A percentile compares a stretch with the other conserved stretches of the same genome.
phyloP scores from a whole-genome alignment of 1,140 invertebrate species.

The Macrosteles quadrilineatus region DNA sequence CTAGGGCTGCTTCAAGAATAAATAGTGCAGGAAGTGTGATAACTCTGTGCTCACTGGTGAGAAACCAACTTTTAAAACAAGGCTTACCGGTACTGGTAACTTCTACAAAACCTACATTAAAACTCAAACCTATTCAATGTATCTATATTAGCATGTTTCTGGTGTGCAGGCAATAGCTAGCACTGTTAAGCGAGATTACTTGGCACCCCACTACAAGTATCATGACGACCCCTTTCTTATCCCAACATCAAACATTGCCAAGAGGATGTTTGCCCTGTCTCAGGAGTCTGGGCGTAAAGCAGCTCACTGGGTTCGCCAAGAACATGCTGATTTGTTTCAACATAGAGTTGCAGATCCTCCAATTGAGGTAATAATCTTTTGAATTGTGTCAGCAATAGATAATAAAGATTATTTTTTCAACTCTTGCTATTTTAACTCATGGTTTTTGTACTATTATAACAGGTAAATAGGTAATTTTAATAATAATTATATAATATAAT shows the following conservation, averaged over 20 bases:
- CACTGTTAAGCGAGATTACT: constrained; percentile 72
- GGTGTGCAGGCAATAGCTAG: constrained; percentile 65
- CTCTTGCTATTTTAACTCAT: too few species aligned
- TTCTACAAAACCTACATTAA: too few species aligned
- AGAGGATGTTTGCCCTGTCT: constrained; percentile 74
- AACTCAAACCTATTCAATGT: too few species aligned
- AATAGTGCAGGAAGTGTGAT: too few species aligned
- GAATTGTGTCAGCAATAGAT: too few species aligned
- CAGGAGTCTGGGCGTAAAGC: constrained; percentile 85
- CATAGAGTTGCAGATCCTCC: constrained; percentile 69
- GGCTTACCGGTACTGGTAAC: too few species aligned
- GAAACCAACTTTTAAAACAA: too few species aligned
- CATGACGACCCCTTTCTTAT: constrained; percentile 89
- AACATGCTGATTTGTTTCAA: constrained; percentile 75
- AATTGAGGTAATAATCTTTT: constrained; percentile 49
- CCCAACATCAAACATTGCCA: constrained; percentile 71
- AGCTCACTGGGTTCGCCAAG: constrained; percentile 77
- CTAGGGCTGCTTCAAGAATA: too few species aligned
- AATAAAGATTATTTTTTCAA: too few species aligned
- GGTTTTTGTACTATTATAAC: constrained; percentile 32
- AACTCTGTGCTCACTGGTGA: too few species aligned
- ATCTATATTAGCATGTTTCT: constrained; percentile 32
- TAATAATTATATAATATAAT: too few species aligned
- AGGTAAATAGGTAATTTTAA: too few species aligned
- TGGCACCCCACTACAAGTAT: constrained; percentile 83